Base-by-base conservation (phyloP, 2,888 invertebrate species). In the Zeuzera pyrina region DNA sequence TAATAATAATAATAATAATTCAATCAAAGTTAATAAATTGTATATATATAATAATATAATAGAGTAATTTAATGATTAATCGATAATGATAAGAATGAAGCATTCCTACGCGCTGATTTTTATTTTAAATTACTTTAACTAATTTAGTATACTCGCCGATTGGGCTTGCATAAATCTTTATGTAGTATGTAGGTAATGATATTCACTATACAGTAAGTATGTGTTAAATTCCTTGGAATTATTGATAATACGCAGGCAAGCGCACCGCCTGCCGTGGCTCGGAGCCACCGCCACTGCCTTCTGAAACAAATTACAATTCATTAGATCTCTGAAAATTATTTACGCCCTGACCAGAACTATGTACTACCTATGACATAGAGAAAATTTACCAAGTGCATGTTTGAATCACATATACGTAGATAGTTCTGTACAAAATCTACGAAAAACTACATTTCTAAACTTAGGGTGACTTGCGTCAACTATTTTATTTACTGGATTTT, bases 111-210 rank as follows among this genome's bases (percentile, higher is more conserved):
- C 74, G 81, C 74, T 84, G 84, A 76, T 83, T 78, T 85, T n/a
- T n/a, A n/a, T n/a, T 85, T 79, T 84, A 78, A 85, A 85, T 87
- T 86, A 86, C 81, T 83, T 85, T 86, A 87, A 86, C 86, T 87
- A 87, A 85, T 85, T 69, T 87, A 86, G 86, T 87, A 86, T 84
- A 86, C 87, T 86, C 70, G 78, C 78, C 84, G 61, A 68, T 61
- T 56, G 63, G 74, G 73, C 76, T 72, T 63, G 73, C 67, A 69
- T 66, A 66, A 62, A 59, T 64, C 50, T 66, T 71, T 69, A 67
- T n/a, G 49, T 56, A 69, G 66, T 71, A 70, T 64, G 65, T 72
- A 66, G 59, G 61, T 77, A 70, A 70, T 79, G 77, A 79, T 83
- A 79, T 78, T 76, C 59, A 63, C 74, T 79, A 73, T 72, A 74